These are phyloP conservation scores for Meleagris gallopavo DNA, from an alignment of 2,113 vertebrate species.

Conservation along the genomic window DNA sequence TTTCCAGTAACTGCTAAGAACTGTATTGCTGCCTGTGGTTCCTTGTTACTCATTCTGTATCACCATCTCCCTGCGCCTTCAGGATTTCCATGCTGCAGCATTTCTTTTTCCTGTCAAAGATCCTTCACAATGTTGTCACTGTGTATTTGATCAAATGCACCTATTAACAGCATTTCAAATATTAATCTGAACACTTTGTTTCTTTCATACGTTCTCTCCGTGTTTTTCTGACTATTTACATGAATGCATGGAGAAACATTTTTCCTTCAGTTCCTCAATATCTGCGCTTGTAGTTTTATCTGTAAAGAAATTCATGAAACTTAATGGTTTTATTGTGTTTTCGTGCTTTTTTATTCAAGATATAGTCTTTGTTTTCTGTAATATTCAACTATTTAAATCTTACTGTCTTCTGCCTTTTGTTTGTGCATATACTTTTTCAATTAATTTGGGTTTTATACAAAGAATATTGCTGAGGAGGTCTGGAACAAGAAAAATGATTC, in stretches of 20 bases:
- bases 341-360: not conserved
- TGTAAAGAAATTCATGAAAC: not conserved
- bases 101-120: not conserved
- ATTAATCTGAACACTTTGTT: not conserved
- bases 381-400: not conserved
- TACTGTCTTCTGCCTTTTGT: not conserved
- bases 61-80: not conserved
- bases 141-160: not conserved
- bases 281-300: not conserved
- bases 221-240: not conserved
- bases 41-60: not conserved
- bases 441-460: not conserved
- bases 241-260: not conserved
- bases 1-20: not conserved
- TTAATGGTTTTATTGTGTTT: not conserved
- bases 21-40: not conserved
- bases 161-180: not conserved
- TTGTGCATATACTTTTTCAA: not conserved
- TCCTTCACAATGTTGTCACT: not conserved
- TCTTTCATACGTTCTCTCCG: not conserved
- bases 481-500: not conserved
- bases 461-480: too few species aligned
- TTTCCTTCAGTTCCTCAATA: not conserved
- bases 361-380: not conserved
- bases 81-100: not conserved